A percentile compares a stretch with the other conserved stretches of the same genome.
Conservation (phyloP, 2,888 invertebrate species). For the Apamea sordens region DNA sequence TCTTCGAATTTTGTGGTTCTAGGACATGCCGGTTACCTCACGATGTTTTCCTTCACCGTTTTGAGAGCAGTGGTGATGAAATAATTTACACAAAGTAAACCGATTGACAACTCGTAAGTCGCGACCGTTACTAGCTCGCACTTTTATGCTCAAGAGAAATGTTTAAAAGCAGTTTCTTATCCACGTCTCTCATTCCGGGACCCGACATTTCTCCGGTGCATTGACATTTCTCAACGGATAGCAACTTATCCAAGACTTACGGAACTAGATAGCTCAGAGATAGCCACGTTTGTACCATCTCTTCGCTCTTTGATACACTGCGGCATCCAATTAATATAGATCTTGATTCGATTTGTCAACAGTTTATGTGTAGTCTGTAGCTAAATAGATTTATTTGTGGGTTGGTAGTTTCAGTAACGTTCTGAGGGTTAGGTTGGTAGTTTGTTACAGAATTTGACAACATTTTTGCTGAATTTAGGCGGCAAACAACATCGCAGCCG, state of each 20-base stretch:
- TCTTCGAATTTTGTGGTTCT: too few relatives aligned
- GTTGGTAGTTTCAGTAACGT: neutral
- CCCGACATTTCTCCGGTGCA: constrained; percentile 23
- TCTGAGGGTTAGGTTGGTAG: neutral
- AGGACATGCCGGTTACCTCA: too few relatives aligned
- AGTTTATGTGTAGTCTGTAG: constrained; percentile 1
- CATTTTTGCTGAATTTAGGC: neutral
- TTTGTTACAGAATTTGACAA: neutral
- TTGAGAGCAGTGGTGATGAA: too few relatives aligned
- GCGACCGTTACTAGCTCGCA: too few relatives aligned
- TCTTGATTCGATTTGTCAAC: constrained; percentile 35
- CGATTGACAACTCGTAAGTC: too few relatives aligned
- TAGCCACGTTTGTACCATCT: constrained; percentile 40
- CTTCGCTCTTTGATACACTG: constrained; percentile 51
- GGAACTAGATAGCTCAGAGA: constrained; percentile 40
- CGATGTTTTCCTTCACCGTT: too few relatives aligned
- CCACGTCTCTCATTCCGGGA: constrained; percentile 28
- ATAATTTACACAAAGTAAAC: too few relatives aligned
- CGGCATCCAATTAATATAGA: constrained; percentile 45
- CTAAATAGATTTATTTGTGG: constrained; percentile 10
- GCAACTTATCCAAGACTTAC: constrained; percentile 47
- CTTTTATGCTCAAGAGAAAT: too few relatives aligned
- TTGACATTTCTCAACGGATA: constrained; percentile 52
- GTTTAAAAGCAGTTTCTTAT: constrained; percentile 10
- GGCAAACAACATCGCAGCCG: too few relatives aligned